Conservation (phyloP, 2,888 invertebrate species). For the Odontocolon sp. region DNA sequence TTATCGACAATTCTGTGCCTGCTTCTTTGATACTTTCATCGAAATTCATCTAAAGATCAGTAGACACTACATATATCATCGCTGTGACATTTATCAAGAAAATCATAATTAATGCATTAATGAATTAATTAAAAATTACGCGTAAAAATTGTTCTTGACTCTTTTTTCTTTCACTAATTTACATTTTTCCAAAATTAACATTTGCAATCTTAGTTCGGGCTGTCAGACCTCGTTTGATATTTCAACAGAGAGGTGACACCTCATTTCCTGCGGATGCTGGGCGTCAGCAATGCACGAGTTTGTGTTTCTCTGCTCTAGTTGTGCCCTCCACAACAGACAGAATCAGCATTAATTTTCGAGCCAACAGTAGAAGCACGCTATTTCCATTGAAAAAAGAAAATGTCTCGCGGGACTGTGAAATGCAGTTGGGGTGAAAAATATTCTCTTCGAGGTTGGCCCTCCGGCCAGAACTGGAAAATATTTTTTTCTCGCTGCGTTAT, state of each 20-base stretch:
- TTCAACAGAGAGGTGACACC: neutral
- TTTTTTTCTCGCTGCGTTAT: neutral
- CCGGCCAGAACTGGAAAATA: slow-evolving; percentile 8
- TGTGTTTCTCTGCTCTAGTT: neutral
- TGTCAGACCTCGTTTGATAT: neutral
- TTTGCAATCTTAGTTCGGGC: neutral
- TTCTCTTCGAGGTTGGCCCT: slow-evolving; percentile 5
- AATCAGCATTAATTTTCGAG: neutral
- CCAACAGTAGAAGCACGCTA: neutral
- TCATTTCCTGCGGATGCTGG: slow-evolving; percentile 6
- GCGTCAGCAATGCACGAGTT: neutral
- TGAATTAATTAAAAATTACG: no score
- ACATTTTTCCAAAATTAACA: no score
- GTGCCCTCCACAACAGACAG: neutral
- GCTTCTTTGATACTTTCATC: neutral
- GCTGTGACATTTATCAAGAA: neutral
- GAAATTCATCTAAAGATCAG: neutral
- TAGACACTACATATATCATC: neutral
- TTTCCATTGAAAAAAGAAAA: neutral
- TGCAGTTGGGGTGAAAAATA: neutral
- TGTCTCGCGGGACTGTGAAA: neutral
- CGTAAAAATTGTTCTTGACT: no score
- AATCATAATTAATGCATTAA: no score
- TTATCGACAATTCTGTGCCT: neutral
- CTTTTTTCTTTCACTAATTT: no score